These are phyloP conservation scores for Phocides pigmalion DNA, from an alignment of 1,140 invertebrate species.

Conservation along the genomic window DNA sequence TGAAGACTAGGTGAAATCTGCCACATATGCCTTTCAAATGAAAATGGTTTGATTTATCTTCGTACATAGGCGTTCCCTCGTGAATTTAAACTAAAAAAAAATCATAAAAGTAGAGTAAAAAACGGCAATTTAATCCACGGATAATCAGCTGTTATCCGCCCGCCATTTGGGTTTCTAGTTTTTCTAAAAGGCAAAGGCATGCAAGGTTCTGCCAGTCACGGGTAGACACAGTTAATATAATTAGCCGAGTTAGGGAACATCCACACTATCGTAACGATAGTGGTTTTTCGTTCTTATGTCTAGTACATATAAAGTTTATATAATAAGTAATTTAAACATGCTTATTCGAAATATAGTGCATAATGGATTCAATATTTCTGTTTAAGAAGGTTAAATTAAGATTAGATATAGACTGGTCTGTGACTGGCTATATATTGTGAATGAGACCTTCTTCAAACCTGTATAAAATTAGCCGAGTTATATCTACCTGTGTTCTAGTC, in stretches of 20 bases:
- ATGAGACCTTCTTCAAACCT: conserved; percentile 7
- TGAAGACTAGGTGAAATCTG: too few species aligned
- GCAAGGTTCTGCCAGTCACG: conserved; percentile 41
- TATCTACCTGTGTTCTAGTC: conserved; percentile 26
- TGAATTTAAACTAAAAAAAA: neutral
- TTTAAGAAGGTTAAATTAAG: too few species aligned
- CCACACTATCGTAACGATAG: neutral
- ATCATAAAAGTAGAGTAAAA: neutral
- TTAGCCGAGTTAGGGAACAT: conserved; percentile 4
- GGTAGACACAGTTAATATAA: conserved; percentile 32
- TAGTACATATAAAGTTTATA: too few species aligned
- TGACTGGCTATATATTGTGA: neutral
- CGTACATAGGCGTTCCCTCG: too few species aligned
- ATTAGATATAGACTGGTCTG: too few species aligned
- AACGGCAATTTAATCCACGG: conserved; percentile 1
- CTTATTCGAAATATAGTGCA: too few species aligned
- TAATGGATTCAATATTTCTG: too few species aligned
- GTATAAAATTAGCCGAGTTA: conserved; percentile 22
- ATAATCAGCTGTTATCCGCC: conserved; percentile 34
- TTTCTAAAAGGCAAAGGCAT: conserved; percentile 38
- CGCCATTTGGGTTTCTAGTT: conserved; percentile 36
- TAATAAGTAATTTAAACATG: too few species aligned
- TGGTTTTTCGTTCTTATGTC: too few species aligned
- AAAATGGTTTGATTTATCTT: too few species aligned
- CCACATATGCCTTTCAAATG: too few species aligned